Base-by-base conservation (phyloP, 2,113 vertebrate species). In the Neomonachus schauinslandi region DNA sequence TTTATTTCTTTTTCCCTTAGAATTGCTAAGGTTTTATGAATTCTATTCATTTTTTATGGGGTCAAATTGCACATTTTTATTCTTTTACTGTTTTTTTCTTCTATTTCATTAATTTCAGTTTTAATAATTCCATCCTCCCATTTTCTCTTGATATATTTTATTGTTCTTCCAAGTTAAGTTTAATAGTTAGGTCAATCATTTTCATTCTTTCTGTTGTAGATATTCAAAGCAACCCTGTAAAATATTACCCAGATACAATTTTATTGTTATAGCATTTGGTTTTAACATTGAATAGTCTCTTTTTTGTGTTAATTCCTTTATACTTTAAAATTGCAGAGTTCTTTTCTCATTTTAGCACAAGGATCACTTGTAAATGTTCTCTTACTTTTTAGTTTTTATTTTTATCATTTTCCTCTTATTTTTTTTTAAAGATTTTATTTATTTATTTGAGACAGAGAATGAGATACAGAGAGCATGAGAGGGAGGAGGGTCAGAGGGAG, bases 71-170 rank as follows among this genome's bases (percentile, higher is more conserved):
- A 82, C 5, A 22, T 61, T 71, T 90, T 86, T 65, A 87, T 91
- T 82, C 18, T 61, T 72, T 13, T 49, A 33, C 4, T 33, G 1
- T 57, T 79, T 46, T 74, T 72, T 31, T 39, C 72, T 84, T 51
- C 92, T 89, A 84, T 88, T 97, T 97, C 82, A 91, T 82, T 5
- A 1, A 51, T 33, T 61, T 91, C 26, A 83, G 42, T 3, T 80
- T 91, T 5, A 39, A 19, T 67, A 67, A 65, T 33, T 83, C 2
- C 10, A 21, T 51, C 16, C 13, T 71, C 26, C 19, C 51, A 1
- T 83, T 94, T 77, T 76, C 51, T 55, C 71, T 42, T 55, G 9
- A 39, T 3, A 31, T 77, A 90, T 71, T 87, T 71, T 79, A 14
- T 53, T 89, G 11, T 57, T 87, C 7, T 71, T 83, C 2, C 7